Evolutionary conservation across 2,888 invertebrate genomes (phyloP).

Genomic region (Psylliodes chrysocephalus): DNA sequence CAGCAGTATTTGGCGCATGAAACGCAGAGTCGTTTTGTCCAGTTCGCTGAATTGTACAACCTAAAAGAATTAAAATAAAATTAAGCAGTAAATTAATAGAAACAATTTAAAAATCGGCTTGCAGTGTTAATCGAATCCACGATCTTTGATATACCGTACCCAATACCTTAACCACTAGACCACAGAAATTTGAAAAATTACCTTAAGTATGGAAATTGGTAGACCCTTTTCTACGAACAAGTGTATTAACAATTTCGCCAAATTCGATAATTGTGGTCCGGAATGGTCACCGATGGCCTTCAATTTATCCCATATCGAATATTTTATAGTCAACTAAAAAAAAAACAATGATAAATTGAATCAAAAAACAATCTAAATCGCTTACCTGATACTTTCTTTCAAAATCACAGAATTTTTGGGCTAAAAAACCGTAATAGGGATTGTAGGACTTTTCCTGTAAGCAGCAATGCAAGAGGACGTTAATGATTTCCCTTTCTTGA

Average conservation of each 20-base stretch:
- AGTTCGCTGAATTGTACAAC: constrained; percentile 88
- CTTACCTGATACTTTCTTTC: constrained; percentile 85
- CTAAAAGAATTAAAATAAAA: too few relatives aligned
- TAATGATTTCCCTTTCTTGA: constrained; percentile 86
- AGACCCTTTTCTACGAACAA: constrained; percentile 83
- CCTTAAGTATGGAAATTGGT: constrained; percentile 86
- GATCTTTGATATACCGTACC: too few relatives aligned
- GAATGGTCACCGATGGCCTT: constrained; percentile 78
- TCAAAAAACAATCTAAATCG: neutral
- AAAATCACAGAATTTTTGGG: constrained; percentile 83
- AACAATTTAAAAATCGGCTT: too few relatives aligned
- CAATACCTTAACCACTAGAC: too few relatives aligned
- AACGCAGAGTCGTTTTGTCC: constrained; percentile 80
- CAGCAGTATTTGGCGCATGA: constrained; percentile 81
- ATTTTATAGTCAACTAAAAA: constrained; percentile 83
- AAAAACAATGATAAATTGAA: neutral
- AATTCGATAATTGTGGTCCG: constrained; percentile 74
- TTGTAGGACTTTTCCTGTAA: constrained; percentile 84
- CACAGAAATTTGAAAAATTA: constrained; percentile 61
- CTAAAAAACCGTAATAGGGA: constrained; percentile 86
- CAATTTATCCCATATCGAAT: constrained; percentile 90
- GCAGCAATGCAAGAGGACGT: constrained; percentile 86
- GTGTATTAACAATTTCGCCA: constrained; percentile 82
- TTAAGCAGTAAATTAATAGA: too few relatives aligned
- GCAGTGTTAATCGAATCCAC: too few relatives aligned